Percentiles rank a stretch among this genome's conserved stretches.
Conservation (phyloP, 2,888 invertebrate genomes). For the Exocentrus adspersus region DNA sequence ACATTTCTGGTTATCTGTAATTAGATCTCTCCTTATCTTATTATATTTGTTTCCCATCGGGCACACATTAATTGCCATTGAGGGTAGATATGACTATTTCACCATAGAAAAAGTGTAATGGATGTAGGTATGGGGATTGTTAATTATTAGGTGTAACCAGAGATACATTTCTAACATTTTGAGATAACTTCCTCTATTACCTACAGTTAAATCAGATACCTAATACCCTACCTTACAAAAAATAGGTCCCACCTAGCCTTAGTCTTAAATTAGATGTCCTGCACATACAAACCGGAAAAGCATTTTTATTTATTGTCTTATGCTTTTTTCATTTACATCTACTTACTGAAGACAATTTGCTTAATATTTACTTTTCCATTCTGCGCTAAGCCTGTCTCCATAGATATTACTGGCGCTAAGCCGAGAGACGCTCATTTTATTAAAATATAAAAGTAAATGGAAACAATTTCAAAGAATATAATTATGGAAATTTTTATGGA, state of each 20-base stretch:
- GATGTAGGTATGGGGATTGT: no score
- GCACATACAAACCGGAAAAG: not conserved
- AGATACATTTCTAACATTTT: no score
- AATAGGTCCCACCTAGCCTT: no score
- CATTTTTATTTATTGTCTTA: conserved; percentile 2
- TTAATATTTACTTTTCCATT: conserved; percentile 33
- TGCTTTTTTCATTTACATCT: conserved; percentile 19
- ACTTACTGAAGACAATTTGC: conserved; percentile 30
- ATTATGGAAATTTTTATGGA: conserved; percentile 41
- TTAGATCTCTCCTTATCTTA: conserved; percentile 17
- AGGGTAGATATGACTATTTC: not conserved
- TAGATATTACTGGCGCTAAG: conserved; percentile 18
- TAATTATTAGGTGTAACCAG: no score
- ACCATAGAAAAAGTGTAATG: not conserved
- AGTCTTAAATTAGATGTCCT: no score
- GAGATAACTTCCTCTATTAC: no score
- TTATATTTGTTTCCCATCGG: conserved; percentile 11
- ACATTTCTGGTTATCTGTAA: conserved; percentile 16
- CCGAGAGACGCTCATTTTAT: conserved; percentile 30
- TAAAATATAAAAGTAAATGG: conserved; percentile 43
- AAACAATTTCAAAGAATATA: conserved; percentile 40
- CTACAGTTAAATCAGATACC: no score
- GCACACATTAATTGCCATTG: conserved; percentile 11
- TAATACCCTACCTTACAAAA: no score
- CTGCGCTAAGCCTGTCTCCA: conserved; percentile 15